These are phyloP conservation scores for Hirundo rustica DNA, from an alignment of 2,797 vertebrate species.

Conservation along the genomic window DNA sequence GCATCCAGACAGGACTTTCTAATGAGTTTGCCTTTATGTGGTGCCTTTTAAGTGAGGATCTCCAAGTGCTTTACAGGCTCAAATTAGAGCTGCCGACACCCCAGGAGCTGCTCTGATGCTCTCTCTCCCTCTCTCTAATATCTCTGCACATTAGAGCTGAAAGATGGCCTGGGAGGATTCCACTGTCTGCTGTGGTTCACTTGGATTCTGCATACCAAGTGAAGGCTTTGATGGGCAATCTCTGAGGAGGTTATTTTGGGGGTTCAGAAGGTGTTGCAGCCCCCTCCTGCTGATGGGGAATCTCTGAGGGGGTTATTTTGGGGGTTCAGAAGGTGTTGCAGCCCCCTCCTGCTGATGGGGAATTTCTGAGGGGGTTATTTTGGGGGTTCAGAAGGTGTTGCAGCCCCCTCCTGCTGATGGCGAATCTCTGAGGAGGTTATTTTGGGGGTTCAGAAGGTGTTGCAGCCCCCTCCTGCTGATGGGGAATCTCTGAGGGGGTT, in stretches of 20 bases:
- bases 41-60: conserved; percentile 38
- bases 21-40: neutral
- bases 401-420: neutral
- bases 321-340: too few species aligned
- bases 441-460: neutral
- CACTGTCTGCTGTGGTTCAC: neutral
- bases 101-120: conserved; percentile 1
- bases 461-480: neutral
- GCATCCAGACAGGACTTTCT: neutral
- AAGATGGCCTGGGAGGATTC: neutral
- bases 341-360: neutral
- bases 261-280: too few species aligned
- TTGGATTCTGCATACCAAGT: neutral
- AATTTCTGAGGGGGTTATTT: neutral
- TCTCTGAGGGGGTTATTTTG: too few species aligned
- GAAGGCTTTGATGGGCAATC: neutral
- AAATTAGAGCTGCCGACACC: conserved; percentile 35
- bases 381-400: neutral
- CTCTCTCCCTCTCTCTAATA: conserved; percentile 17
- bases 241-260: too few species aligned
- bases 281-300: neutral
- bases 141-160: neutral
- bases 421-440: neutral
- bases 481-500: neutral
- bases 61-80: conserved; percentile 8